A percentile compares a stretch with the other conserved stretches of the same genome.
phyloP scores from a whole-genome alignment of 1,140 invertebrate genomes.

The Cydia amplana region DNA sequence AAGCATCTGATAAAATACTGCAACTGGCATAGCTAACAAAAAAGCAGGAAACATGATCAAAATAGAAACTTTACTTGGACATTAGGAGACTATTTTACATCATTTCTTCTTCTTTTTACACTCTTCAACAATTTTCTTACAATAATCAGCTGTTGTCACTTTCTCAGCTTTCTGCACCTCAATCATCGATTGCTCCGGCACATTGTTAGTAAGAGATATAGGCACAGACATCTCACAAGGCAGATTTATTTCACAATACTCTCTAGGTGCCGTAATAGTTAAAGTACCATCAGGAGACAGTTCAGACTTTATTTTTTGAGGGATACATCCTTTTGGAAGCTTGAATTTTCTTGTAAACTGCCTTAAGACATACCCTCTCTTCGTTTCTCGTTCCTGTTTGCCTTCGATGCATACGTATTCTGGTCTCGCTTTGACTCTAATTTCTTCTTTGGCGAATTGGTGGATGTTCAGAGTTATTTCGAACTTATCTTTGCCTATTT shows the following conservation, averaged over 20 bases:
- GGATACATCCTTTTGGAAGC: conserved; percentile 61
- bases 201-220: conserved; percentile 41
- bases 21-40: not conserved
- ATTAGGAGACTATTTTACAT: conserved; percentile 3
- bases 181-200: conserved; percentile 30
- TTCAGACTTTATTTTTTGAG: conserved; percentile 50
- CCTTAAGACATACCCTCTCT: conserved; percentile 50
- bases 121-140: conserved; percentile 9
- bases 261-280: conserved; percentile 58
- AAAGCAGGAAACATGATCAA: not conserved
- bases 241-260: conserved; percentile 44
- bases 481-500: conserved; percentile 64
- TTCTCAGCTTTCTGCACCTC: not conserved
- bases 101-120: not conserved
- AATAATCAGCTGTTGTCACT: not conserved
- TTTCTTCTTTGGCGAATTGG: conserved; percentile 62
- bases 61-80: not conserved
- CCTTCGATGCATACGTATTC: conserved; percentile 69
- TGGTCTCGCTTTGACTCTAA: conserved; percentile 62
- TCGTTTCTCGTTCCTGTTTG: conserved; percentile 63
- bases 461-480: conserved; percentile 59
- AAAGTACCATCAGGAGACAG: conserved; percentile 59
- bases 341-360: conserved; percentile 64
- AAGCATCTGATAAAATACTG: too few relatives aligned
- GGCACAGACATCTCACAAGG: conserved; percentile 59